phyloP scores from a whole-genome alignment of 2,797 vertebrate species.

The Amazona finschi region DNA sequence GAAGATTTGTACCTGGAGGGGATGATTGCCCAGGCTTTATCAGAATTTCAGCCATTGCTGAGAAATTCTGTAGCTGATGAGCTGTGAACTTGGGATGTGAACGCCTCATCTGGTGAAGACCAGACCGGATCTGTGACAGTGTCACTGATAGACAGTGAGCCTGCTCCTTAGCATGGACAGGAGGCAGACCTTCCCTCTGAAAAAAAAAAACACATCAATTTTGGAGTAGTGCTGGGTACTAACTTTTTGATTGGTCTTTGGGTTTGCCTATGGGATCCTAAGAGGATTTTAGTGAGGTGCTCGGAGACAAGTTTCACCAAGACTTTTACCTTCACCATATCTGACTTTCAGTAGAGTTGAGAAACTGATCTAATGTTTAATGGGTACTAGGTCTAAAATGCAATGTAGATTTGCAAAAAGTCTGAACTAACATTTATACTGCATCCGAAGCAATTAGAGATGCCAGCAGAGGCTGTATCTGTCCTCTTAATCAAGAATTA shows the following conservation, averaged over 20 bases:
- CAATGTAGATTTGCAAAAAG: background rate
- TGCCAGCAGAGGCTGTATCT: background rate
- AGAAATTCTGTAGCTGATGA: background rate
- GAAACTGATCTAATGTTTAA: background rate
- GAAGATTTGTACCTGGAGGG: background rate
- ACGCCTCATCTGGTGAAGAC: background rate
- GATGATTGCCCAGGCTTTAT: background rate
- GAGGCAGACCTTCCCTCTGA: background rate
- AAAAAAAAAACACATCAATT: background rate
- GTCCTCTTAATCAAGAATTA: conserved; percentile 15
- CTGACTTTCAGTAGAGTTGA: background rate
- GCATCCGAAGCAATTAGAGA: background rate
- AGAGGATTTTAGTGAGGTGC: background rate
- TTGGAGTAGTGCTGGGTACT: background rate
- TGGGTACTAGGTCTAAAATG: background rate
- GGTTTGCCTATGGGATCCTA: background rate
- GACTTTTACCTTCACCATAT: background rate
- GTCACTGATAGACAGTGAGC: background rate
- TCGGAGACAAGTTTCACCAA: background rate
- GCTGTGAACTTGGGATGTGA: background rate
- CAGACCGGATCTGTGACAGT: background rate
- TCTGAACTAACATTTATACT: background rate
- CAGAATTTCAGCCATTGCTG: background rate
- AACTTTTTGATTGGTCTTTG: background rate
- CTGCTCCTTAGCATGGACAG: background rate